phyloP scores from a whole-genome alignment of 2,888 invertebrate genomes.

The Eilema sororculum region DNA sequence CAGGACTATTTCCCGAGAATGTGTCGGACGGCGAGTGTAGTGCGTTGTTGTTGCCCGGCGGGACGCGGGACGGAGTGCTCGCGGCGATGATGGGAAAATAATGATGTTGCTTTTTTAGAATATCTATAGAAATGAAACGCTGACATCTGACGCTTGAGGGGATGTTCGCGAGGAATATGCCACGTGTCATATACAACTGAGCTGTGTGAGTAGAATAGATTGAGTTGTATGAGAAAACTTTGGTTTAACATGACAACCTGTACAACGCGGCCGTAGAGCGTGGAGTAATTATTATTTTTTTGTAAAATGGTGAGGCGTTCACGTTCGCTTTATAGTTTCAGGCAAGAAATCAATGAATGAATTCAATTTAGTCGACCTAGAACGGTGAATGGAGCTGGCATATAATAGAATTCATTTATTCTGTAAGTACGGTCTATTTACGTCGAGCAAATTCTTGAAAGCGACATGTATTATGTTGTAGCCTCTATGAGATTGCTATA shows the following conservation, averaged over 20 bases:
- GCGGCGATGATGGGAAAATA: constrained; percentile 8
- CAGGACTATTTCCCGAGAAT: constrained; percentile 28
- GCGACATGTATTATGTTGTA: no score
- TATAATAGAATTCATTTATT: no score
- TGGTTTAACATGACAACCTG: neutral
- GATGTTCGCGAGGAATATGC: neutral
- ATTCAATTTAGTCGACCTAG: no score
- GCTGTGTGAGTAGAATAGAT: neutral
- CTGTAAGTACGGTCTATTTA: no score
- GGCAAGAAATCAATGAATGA: no score
- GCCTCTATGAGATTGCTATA: no score
- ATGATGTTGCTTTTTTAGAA: constrained; percentile 17
- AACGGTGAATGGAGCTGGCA: no score
- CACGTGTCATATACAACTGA: neutral
- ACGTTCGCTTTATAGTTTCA: no score
- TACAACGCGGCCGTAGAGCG: no score
- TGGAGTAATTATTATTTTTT: neutral
- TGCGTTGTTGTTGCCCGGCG: constrained; percentile 1
- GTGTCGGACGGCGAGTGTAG: constrained; percentile 7
- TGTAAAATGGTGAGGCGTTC: neutral
- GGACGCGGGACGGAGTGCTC: neutral
- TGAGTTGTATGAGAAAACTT: neutral
- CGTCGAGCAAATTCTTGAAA: no score
- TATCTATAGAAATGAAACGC: constrained; percentile 6
- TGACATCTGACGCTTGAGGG: neutral